Conservation (phyloP, 2,113 vertebrate species). For the Stigmatopora argus region DNA sequence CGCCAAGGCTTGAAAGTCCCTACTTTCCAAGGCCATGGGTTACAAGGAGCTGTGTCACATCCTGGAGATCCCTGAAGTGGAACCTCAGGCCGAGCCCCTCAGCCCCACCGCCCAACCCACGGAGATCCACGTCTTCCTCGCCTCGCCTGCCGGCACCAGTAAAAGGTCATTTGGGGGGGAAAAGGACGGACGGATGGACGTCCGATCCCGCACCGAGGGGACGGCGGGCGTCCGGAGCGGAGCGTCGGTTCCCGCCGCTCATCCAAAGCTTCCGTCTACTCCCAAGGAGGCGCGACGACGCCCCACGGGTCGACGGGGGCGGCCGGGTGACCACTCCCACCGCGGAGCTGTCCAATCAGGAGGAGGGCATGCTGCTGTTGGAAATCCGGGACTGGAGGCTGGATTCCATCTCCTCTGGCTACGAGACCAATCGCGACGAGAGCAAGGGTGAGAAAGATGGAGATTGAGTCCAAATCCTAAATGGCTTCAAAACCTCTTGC, state of each 20-base stretch:
- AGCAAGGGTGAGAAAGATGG: constrained; percentile 84
- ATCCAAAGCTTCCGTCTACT: constrained; percentile 20
- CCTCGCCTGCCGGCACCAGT: constrained; percentile 83
- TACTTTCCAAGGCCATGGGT: constrained; percentile 76
- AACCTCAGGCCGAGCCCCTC: constrained; percentile 60
- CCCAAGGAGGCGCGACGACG: constrained; percentile 81
- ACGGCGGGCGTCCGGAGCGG: no score
- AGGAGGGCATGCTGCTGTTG: constrained; percentile 81
- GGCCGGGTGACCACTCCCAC: constrained; percentile 90
- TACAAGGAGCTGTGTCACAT: constrained; percentile 83
- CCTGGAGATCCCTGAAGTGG: constrained; percentile 79
- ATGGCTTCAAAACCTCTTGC: neutral
- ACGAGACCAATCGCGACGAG: constrained; percentile 91
- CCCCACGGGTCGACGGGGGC: constrained; percentile 77
- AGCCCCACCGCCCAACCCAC: constrained; percentile 59
- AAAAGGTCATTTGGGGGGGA: constrained; percentile 73
- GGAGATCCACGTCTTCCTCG: constrained; percentile 84
- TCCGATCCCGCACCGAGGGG: no score
- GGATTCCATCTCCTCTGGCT: constrained; percentile 84
- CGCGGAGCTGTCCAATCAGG: constrained; percentile 87
- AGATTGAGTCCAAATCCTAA: constrained; percentile 68
- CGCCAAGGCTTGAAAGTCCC: neutral
- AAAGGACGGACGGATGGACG: no score
- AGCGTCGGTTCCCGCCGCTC: constrained; percentile 1
- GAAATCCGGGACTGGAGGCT: constrained; percentile 95